Base-by-base conservation (phyloP, 2,888 invertebrate genomes). In the Luffia ferchaultella region DNA sequence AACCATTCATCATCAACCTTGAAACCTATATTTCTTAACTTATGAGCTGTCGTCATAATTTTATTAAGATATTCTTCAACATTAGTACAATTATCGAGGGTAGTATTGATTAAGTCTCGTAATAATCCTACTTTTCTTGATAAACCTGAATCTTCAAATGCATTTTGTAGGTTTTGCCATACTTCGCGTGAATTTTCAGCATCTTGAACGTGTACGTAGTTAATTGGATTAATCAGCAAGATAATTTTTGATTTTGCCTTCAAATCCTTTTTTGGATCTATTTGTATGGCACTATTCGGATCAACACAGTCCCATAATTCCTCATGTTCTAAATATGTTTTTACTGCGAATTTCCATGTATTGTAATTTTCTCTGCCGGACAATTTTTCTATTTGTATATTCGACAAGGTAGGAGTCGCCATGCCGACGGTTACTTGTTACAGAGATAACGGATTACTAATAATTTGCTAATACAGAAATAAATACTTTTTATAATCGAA, bases 1-100 rank as follows among this genome's bases (percentile, higher is more conserved):
- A 58, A 45, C 58, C 60, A 59, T 45, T 59, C 57, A 48, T 59
- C 59, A 30, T 52, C 48, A 0, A 61, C 54, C 9, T 16, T 5
- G 42, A 59, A 60, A 2, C 51, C 53, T 7, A 60, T 59, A 15
- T 58, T 58, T 40, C 58, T 46, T 0, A 58, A 45, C 41, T 56
- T 58, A 18, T 60, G 58, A 1, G 57, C 55, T 1, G 58, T 53
- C 0, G 51, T 18, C 46, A 57, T 56, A 7, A 59, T 54, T 41
- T 56, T 57, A 20, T 52, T 55, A 0, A 58, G 53, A 48, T 58
- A 58, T 1, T 58, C 55, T 49, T 58, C 58, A 2, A 60, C 42
- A 30, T 12, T 55, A 15, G 40, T 16, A 17, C 57, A 55, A 1
- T 16, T 44, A 2, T 55, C 57, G 16, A 59, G 18, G 0, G 50